These are phyloP conservation scores for Enteromius trimaculatus DNA, from an alignment of 2,797 vertebrate species.

Conservation along the genomic window DNA sequence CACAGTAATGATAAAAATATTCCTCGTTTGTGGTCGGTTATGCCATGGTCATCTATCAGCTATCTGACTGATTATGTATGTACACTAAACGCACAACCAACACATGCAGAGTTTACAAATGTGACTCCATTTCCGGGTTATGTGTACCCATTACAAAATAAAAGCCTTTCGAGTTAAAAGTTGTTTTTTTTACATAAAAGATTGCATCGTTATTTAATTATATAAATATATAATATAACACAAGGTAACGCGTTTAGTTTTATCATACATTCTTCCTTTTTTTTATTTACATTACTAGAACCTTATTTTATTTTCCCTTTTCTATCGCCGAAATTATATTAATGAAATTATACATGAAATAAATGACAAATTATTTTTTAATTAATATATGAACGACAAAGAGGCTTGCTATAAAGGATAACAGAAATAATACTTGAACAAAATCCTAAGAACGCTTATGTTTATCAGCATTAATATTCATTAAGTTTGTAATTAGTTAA, in stretches of 20 bases:
- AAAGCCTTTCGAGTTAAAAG: background rate
- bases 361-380: background rate
- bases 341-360: background rate
- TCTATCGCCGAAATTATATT: background rate
- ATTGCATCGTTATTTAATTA: background rate
- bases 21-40: background rate
- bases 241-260: background rate
- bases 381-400: background rate
- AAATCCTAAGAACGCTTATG: background rate
- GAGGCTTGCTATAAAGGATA: background rate
- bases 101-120: conserved; percentile 11
- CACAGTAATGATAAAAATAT: background rate
- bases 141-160: conserved; percentile 22
- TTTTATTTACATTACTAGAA: background rate
- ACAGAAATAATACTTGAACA: background rate
- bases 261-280: background rate
- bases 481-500: background rate
- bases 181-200: background rate
- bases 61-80: background rate
- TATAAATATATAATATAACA: background rate
- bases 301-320: background rate
- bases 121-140: conserved; percentile 26
- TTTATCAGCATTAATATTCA: background rate
- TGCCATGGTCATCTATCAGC: background rate
- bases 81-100: background rate